Evolutionary conservation across 2,113 vertebrate genomes (phyloP).

Genomic region (Macrotus californicus): DNA sequence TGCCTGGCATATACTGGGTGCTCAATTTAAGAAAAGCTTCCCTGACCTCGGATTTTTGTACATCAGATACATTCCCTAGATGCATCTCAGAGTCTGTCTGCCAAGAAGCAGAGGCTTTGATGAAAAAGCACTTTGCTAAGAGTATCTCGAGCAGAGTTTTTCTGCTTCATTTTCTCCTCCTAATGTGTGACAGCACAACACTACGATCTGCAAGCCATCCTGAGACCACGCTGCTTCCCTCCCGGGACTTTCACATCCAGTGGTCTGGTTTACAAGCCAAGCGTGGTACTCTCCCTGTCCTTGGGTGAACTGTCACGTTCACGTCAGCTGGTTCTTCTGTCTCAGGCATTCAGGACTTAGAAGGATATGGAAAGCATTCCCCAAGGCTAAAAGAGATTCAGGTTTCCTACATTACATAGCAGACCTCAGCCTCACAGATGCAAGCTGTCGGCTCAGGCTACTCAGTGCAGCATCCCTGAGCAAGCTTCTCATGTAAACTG

Average conservation of each 20-base stretch:
- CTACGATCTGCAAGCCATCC: background rate
- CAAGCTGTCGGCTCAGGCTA: background rate
- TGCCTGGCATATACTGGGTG: background rate
- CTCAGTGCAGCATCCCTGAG: background rate
- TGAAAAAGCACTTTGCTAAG: background rate
- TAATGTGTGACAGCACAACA: background rate
- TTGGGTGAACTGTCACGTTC: constrained; percentile 44
- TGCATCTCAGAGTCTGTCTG: background rate
- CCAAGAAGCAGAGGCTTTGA: background rate
- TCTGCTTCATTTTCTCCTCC: constrained; percentile 28
- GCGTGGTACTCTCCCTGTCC: background rate
- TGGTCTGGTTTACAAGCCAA: constrained; percentile 23
- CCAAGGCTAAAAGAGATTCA: constrained; percentile 11
- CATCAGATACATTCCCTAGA: background rate
- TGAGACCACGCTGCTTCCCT: background rate
- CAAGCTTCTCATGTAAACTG: background rate
- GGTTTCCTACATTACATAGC: background rate
- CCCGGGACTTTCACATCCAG: background rate
- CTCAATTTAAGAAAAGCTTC: background rate
- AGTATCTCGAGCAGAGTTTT: background rate
- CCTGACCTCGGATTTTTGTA: background rate
- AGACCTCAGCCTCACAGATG: background rate
- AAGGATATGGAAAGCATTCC: background rate
- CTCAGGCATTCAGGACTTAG: constrained; percentile 36
- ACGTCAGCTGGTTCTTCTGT: constrained; percentile 3